Percentiles rank a stretch among this genome's conserved stretches.
phyloP scores from a whole-genome alignment of 2,113 vertebrate genomes.

The Albula goreensis region DNA sequence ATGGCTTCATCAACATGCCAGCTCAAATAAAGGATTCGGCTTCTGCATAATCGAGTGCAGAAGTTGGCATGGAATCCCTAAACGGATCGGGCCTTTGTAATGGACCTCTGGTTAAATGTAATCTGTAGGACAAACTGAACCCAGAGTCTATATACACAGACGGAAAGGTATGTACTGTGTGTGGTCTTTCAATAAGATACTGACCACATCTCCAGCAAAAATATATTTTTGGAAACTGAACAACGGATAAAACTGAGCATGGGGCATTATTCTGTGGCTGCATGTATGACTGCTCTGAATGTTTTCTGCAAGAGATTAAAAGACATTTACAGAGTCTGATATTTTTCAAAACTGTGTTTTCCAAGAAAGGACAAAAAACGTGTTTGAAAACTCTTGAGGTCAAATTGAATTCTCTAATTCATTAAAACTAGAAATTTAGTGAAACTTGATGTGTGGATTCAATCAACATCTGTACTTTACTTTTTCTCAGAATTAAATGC shows the following conservation, averaged over 20 bases:
- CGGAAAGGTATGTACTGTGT: not conserved
- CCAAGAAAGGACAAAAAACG: not conserved
- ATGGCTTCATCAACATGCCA: too few species aligned
- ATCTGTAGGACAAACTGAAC: not conserved
- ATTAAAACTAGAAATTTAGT: not conserved
- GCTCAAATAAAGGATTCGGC: too few species aligned
- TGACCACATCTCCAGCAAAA: not conserved
- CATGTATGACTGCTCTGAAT: not conserved
- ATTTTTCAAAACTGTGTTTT: not conserved
- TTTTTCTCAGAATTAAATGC: not conserved
- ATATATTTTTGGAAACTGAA: not conserved
- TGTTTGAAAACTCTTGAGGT: not conserved
- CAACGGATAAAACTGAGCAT: not conserved
- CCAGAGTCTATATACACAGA: not conserved
- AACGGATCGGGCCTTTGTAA: too few species aligned
- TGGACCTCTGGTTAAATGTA: not conserved
- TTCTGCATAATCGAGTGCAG: too few species aligned
- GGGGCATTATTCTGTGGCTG: not conserved
- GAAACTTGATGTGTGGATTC: not conserved
- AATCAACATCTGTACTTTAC: not conserved
- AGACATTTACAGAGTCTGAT: not conserved
- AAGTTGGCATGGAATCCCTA: too few species aligned
- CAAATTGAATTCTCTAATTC: not conserved
- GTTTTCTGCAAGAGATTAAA: not conserved
- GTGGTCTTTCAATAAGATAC: not conserved